A percentile compares a stretch with the other conserved stretches of the same genome.
phyloP scores from a whole-genome alignment of 2,113 vertebrate species.

The Speoplatyrhinus poulsoni region DNA sequence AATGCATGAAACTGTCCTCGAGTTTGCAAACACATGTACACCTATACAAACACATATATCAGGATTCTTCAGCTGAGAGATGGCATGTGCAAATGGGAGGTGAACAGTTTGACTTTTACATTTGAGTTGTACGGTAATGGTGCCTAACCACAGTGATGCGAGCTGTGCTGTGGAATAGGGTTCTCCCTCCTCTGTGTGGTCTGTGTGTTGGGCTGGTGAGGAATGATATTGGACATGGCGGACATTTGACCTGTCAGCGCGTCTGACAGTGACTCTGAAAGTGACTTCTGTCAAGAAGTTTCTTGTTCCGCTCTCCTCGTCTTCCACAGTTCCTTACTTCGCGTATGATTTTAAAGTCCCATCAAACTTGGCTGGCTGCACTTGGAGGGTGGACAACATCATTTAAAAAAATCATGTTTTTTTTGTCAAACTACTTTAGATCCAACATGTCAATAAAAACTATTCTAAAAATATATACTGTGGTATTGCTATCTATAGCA shows the following conservation, averaged over 20 bases:
- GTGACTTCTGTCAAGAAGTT: not conserved
- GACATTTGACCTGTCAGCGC: constrained; percentile 31
- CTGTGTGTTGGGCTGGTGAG: constrained; percentile 26
- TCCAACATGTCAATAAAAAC: not conserved
- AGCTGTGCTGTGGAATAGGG: constrained; percentile 5
- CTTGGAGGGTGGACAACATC: too few species aligned
- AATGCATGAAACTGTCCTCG: too few species aligned
- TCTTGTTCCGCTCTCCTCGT: not conserved
- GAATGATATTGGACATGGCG: constrained; percentile 30
- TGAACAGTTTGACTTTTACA: constrained; percentile 49
- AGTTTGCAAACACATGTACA: not conserved
- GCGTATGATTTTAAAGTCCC: not conserved
- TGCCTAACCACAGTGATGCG: constrained; percentile 50
- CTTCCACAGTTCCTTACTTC: not conserved
- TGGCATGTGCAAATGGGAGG: constrained; percentile 24
- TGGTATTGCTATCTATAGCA: not conserved
- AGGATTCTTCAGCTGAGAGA: constrained; percentile 45
- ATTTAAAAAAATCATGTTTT: not conserved
- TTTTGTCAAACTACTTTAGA: not conserved
- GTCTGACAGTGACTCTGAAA: constrained; percentile 17
- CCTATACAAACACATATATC: not conserved
- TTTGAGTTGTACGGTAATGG: constrained; percentile 54
- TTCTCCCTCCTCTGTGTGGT: constrained; percentile 52
- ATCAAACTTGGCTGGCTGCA: not conserved
- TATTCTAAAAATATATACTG: not conserved